phyloP scores from a whole-genome alignment of 2,113 vertebrate genomes.

The Sialia sialis region DNA sequence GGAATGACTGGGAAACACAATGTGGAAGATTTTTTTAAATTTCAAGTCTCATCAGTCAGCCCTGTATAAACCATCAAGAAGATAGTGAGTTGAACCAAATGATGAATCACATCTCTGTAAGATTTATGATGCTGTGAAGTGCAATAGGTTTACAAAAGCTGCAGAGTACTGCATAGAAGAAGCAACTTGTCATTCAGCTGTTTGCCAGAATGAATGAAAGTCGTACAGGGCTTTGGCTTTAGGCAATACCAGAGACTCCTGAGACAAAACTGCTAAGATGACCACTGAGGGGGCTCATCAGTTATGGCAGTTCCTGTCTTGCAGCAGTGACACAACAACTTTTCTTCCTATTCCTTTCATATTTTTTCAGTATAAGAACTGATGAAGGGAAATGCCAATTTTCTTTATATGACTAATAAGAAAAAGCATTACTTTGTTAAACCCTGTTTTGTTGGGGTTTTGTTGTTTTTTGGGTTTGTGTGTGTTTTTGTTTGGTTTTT shows the following conservation, averaged over 20 bases:
- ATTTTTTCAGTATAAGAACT: neutral
- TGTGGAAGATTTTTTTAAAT: neutral
- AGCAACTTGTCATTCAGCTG: neutral
- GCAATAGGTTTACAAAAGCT: neutral
- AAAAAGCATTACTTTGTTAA: neutral
- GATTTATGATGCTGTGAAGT: neutral
- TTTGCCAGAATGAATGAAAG: neutral
- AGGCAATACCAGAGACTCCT: constrained; percentile 1
- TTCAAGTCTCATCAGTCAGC: neutral
- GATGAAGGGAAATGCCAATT: neutral
- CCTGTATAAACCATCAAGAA: neutral
- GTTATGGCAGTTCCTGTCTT: constrained; percentile 57
- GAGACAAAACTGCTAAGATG: neutral
- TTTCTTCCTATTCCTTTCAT: constrained; percentile 19
- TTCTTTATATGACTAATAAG: neutral
- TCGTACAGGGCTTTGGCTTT: neutral
- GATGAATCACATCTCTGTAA: neutral
- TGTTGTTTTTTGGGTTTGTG: neutral
- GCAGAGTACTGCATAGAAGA: neutral
- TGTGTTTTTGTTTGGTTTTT: neutral
- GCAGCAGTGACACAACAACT: constrained; percentile 33
- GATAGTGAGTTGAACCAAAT: neutral
- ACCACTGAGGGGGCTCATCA: constrained; percentile 29
- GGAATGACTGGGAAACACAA: neutral
- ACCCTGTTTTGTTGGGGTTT: neutral